Conservation (phyloP, 1,140 invertebrate genomes). For the Campodea augens region DNA sequence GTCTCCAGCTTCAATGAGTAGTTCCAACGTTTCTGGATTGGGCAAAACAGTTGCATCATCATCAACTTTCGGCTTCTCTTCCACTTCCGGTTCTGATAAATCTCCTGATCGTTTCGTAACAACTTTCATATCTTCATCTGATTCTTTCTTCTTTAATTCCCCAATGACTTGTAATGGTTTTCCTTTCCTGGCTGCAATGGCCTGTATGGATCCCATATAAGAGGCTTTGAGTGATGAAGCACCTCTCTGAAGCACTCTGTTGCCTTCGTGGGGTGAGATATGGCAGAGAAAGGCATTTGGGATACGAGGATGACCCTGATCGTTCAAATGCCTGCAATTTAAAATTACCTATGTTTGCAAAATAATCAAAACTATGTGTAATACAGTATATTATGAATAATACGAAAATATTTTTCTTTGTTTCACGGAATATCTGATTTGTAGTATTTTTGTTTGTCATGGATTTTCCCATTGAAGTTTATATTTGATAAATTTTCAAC, state of each 20-base stretch:
- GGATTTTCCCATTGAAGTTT: too few species aligned
- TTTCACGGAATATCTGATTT: too few species aligned
- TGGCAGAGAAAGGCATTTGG: conserved; percentile 51
- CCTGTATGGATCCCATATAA: conserved; percentile 20
- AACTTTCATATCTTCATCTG: too few species aligned
- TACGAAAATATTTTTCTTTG: too few species aligned
- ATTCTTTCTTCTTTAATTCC: too few species aligned
- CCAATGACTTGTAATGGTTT: conserved; percentile 37
- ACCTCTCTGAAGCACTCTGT: conserved; percentile 25
- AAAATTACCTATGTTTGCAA: background rate
- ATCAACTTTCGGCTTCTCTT: background rate
- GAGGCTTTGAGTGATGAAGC: background rate
- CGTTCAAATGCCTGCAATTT: conserved; percentile 39
- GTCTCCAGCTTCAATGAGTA: conserved; percentile 52
- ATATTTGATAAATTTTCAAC: too few species aligned
- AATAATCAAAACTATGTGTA: background rate
- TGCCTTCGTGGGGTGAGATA: conserved; percentile 33
- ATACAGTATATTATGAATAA: too few species aligned
- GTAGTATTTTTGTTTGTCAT: too few species aligned
- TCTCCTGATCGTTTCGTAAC: too few species aligned
- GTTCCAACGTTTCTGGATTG: conserved; percentile 52
- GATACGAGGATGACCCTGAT: conserved; percentile 44
- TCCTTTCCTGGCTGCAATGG: conserved; percentile 16
- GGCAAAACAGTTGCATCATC: conserved; percentile 27
- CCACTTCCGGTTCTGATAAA: too few species aligned